A percentile compares a stretch with the other conserved stretches of the same genome.
Conservation (phyloP, 1,140 invertebrate species). For the Acromyrmex charruanus region DNA sequence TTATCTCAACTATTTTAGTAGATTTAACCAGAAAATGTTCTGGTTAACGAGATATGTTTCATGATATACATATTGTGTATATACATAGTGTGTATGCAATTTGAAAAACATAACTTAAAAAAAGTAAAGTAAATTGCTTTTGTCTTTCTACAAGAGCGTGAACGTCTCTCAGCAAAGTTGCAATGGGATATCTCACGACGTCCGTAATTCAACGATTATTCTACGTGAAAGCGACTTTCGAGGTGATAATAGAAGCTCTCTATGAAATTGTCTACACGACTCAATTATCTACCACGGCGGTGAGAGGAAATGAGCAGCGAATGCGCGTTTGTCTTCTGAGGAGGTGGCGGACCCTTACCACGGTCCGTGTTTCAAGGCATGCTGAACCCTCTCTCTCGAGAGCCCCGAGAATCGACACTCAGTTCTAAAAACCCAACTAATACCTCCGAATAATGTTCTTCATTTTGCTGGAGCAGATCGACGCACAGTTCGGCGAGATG, state of each 20-base stretch:
- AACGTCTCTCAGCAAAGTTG: not conserved
- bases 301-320: constrained; percentile 54
- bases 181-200: constrained; percentile 11
- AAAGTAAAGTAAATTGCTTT: not conserved
- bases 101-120: constrained; percentile 10
- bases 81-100: constrained; percentile 13
- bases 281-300: not conserved
- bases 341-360: constrained; percentile 82
- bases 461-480: constrained; percentile 99
- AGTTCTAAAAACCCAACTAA: constrained; percentile 87
- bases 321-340: constrained; percentile 79
- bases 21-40: too few relatives aligned
- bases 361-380: constrained; percentile 70
- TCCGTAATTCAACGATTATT: not conserved
- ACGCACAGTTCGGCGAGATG: constrained; percentile 99
- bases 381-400: constrained; percentile 82
- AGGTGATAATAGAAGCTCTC: constrained; percentile 27
- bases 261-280: constrained; percentile 48
- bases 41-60: not conserved
- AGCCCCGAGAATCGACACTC: constrained; percentile 81
- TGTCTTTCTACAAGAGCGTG: not conserved
- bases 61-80: not conserved
- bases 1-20: too few relatives aligned
- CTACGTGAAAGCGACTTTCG: constrained; percentile 42
- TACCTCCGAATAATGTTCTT: constrained; percentile 99